These are phyloP conservation scores for Gobionotothen gibberifrons DNA, from an alignment of 2,797 vertebrate species.

Conservation along the genomic window DNA sequence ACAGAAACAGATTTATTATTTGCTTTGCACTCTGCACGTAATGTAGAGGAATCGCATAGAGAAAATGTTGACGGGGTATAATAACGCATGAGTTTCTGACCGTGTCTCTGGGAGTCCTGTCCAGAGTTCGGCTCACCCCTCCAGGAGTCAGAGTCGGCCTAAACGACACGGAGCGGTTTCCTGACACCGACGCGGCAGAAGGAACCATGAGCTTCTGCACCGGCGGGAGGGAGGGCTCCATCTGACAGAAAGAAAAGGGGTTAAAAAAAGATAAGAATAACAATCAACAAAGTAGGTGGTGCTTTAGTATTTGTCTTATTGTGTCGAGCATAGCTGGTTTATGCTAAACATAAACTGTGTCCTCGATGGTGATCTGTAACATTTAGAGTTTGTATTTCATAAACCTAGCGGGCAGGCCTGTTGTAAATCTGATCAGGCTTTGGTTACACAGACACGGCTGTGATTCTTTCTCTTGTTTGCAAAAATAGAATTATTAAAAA, in stretches of 20 bases:
- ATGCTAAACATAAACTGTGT: not conserved
- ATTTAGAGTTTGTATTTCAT: not conserved
- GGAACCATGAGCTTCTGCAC: slow-evolving; percentile 92
- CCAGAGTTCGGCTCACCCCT: slow-evolving; percentile 81
- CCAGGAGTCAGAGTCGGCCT: slow-evolving; percentile 91
- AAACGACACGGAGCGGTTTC: slow-evolving; percentile 89
- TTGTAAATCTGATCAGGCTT: not conserved
- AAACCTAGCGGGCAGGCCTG: no score
- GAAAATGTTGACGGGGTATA: no score
- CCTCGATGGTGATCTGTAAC: not conserved
- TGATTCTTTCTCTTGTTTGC: no score
- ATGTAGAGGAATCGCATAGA: not conserved
- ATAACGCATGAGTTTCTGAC: slow-evolving; percentile 78
- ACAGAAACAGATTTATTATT: slow-evolving; percentile 3
- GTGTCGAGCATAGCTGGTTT: not conserved
- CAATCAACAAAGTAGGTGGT: not conserved
- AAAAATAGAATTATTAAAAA: no score
- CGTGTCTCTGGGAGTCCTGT: slow-evolving; percentile 85
- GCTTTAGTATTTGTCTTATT: not conserved
- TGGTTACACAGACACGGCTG: not conserved
- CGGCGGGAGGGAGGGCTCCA: slow-evolving; percentile 89
- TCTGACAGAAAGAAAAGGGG: slow-evolving; percentile 73
- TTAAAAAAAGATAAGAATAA: not conserved
- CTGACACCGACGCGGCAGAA: slow-evolving; percentile 80
- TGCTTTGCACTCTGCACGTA: not conserved